These are phyloP conservation scores for Hydrotaea cyrtoneurina DNA, from an alignment of 2,888 invertebrate species.

Conservation along the genomic window DNA sequence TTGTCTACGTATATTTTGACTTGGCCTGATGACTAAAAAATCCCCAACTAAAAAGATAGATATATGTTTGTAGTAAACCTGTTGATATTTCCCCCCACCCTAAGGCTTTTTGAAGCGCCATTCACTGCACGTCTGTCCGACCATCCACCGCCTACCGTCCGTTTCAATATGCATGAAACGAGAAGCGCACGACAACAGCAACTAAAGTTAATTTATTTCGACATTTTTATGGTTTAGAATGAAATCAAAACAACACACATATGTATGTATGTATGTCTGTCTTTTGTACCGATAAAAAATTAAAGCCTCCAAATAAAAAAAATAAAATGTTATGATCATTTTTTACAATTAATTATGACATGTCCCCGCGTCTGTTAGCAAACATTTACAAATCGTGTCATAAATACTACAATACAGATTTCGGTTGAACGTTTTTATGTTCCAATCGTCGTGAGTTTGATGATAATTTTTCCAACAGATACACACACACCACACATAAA, in stretches of 20 bases:
- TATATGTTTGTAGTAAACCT: too few relatives aligned
- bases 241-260: constrained; percentile 37
- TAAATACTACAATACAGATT: neutral
- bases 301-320: constrained; percentile 18
- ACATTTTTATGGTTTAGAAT: constrained; percentile 38
- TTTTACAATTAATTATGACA: constrained; percentile 53
- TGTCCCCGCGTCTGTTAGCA: neutral
- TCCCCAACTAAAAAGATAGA: too few relatives aligned
- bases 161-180: constrained; percentile 14
- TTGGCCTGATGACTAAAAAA: too few relatives aligned
- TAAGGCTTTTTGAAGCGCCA: too few relatives aligned
- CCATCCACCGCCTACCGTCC: neutral
- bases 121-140: neutral
- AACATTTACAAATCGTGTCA: neutral
- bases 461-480: neutral
- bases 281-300: neutral
- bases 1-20: too few relatives aligned
- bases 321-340: constrained; percentile 45
- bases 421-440: neutral
- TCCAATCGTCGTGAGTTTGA: neutral
- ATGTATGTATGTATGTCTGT: too few relatives aligned
- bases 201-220: constrained; percentile 38
- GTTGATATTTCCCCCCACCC: too few relatives aligned
- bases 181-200: neutral
- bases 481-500: neutral